These are phyloP conservation scores for Macquaria australasica DNA, from an alignment of 2,113 vertebrate genomes.

Conservation along the genomic window DNA sequence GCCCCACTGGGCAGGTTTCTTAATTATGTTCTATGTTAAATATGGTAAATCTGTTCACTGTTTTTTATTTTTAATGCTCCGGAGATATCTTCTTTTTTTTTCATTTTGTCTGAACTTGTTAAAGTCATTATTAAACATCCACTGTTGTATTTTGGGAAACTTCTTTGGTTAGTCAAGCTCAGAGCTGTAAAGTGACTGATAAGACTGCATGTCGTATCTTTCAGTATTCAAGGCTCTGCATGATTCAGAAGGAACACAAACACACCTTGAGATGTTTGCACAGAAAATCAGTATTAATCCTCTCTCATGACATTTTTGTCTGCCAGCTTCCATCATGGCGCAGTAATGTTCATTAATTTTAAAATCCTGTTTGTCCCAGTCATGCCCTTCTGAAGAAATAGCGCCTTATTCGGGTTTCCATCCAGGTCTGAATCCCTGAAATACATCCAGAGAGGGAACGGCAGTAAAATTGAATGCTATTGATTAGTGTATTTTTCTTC, in stretches of 20 bases:
- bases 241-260: constrained; percentile 54
- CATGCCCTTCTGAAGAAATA: constrained; percentile 41
- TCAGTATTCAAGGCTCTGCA: constrained; percentile 25
- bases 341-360: constrained; percentile 56
- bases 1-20: constrained; percentile 54
- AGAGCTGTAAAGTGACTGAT: constrained; percentile 62
- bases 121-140: constrained; percentile 54
- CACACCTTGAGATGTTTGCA: constrained; percentile 52
- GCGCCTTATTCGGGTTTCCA: constrained; percentile 12
- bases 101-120: constrained; percentile 40
- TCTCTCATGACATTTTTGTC: constrained; percentile 53
- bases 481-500: constrained; percentile 41
- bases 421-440: constrained; percentile 21
- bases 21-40: constrained; percentile 56
- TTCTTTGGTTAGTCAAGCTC: constrained; percentile 35
- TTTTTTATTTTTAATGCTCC: constrained; percentile 27
- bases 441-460: constrained; percentile 18
- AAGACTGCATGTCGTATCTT: constrained; percentile 28
- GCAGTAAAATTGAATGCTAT: constrained; percentile 13
- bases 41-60: constrained; percentile 52
- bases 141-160: constrained; percentile 47
- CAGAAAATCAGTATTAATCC: constrained; percentile 64
- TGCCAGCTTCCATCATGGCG: constrained; percentile 37
- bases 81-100: constrained; percentile 47
- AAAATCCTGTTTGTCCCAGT: constrained; percentile 60